Base-by-base conservation (phyloP, 2,113 vertebrate species). In the Paramisgurnus dabryanus region DNA sequence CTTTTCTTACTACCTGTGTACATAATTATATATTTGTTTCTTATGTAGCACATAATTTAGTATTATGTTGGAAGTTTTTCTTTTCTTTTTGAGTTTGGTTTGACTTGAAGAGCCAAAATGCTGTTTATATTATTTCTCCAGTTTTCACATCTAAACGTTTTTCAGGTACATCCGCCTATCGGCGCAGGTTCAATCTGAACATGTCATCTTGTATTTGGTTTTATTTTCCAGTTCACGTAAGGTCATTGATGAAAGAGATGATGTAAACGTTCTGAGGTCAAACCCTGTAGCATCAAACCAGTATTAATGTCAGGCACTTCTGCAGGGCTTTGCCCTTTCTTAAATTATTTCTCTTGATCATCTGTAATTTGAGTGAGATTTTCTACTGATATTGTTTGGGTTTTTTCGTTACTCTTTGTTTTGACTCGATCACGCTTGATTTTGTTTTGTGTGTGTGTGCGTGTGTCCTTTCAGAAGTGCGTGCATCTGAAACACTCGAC, bases 1-100 rank as follows among this genome's bases (percentile, higher is more conserved):
- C 89, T 94, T 92, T 91, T 93, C 95, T 93, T 95, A 95, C 96
- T 96, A 96, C 95, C 95, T 97, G 95, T 97, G 95, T 95, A 95
- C 94, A 96, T 95, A 95, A 94, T 86, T 90, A 88, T 84, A 76
- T 66, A 66, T 55, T 66, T 64, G 45, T 95, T 94, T 94, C 83
- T 76, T 94, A 94, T 98, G 96, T 98, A 98, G 96, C 96, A 98
- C 93, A 96, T 95, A 96, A 95, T 90, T 34, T 93, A 86, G 78
- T 86, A 86, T 87, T 86, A 87, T 90, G 85, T 91, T 89, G 84
- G 87, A 71, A 7, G 9, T 43, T 22, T 63, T 69, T 68, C 22
- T 87, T 88, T 22, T 86, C 89, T 86, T 89, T 90, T 90, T 93
- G 90, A 91, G 91, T 91, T 91, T 92, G 88, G 90, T 93, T 92